Evolutionary conservation across 2,797 vertebrate species (phyloP).

Genomic region (Selene dorsalis): DNA sequence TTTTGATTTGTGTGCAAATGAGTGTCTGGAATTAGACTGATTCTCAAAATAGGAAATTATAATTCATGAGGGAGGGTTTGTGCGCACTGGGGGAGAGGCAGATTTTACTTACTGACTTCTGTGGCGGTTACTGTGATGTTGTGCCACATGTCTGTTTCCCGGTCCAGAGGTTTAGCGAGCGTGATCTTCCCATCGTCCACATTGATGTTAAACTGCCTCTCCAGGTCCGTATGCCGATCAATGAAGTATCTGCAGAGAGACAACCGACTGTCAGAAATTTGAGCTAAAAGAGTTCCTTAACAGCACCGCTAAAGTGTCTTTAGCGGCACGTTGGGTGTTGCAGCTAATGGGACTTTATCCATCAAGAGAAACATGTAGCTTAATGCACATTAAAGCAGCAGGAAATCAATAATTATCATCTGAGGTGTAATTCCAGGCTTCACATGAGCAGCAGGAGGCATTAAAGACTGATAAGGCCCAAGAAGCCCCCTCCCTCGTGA

Average conservation of each 20-base stretch:
- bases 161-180: constrained; percentile 93
- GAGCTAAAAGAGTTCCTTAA: constrained; percentile 28
- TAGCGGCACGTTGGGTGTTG: constrained; percentile 60
- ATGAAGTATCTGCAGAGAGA: constrained; percentile 92
- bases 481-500: constrained; percentile 33
- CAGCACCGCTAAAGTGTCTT: constrained; percentile 10
- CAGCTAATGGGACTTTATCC: constrained; percentile 49
- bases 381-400: constrained; percentile 61
- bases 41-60: constrained; percentile 33
- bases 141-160: constrained; percentile 96
- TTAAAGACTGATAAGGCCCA: constrained; percentile 79
- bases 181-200: constrained; percentile 97
- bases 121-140: constrained; percentile 98
- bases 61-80: not conserved
- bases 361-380: constrained; percentile 68
- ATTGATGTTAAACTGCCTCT: constrained; percentile 98
- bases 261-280: constrained; percentile 54
- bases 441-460: constrained; percentile 78
- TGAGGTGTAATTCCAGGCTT: constrained; percentile 85
- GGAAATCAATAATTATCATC: constrained; percentile 85
- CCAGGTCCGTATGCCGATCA: constrained; percentile 97
- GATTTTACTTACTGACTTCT: constrained; percentile 92
- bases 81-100: not conserved
- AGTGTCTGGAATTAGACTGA: constrained; percentile 26
- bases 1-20: constrained; percentile 23